Base-by-base conservation (phyloP, 2,797 vertebrate genomes). In the Hippocampus kuda region DNA sequence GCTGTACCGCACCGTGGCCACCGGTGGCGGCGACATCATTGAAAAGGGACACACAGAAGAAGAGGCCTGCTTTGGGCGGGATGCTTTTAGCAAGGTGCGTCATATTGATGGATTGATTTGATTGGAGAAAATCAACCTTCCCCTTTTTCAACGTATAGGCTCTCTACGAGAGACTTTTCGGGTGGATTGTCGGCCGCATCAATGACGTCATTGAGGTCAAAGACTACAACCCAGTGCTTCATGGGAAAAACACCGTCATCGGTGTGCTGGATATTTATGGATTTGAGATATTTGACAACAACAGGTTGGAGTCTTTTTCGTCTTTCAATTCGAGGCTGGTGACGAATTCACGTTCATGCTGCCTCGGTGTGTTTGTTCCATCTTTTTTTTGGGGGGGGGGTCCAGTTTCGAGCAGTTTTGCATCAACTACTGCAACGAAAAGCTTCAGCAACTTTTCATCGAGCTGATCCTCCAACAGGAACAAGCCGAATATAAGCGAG, bases 361-460 rank as follows among this genome's bases (percentile, higher is more conserved):
- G 15, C 79, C 63, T 38, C 34, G n/a, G 26, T 27, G 44, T 65
- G 72, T 13, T 72, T 24, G 12, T 71, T 16, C 65, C 41, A 72
- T 0, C 20, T 51, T 20, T 22, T 7, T 20, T 46, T 46, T 15
- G 2, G 12, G 42, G 18, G 5, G 49, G 16, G 11, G 57, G 18
- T 1, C 0, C 90, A 98, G 95, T 74, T 98, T 98, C 0, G 95
- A 98, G 72, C 97, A 99, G 77, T 98, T 98, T 83, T 98, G 96
- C 81, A 99, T 99, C 81, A 98, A 99, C 87, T 99, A 98, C 72
- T 99, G 97, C 82, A 99, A 99, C 0, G 97, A 99, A 84, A 99
- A 98, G 79, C 87, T 99, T 69, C 97, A 99, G 87, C 97, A 98
- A 84, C 93, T 99, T n/a, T 99, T 99, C 90, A 98, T 99, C 4